Percentiles rank a stretch among this genome's conserved stretches.
Conservation (phyloP, 2,888 invertebrate genomes). For the Dendrolimus houi region DNA sequence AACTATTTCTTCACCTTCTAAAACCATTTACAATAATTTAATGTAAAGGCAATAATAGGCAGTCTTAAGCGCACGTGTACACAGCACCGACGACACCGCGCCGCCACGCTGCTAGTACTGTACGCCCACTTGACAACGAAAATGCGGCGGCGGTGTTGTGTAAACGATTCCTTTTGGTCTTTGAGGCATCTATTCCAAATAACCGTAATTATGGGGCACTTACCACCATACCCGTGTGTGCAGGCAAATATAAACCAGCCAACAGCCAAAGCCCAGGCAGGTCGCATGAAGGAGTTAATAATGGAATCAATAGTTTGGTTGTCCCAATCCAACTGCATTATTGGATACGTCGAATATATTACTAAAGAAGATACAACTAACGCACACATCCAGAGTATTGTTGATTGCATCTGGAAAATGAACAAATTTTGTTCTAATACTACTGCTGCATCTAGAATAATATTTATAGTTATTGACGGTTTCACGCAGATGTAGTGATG, state of each 20-base stretch:
- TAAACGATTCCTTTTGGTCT: no score
- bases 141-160: no score
- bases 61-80: no score
- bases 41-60: no score
- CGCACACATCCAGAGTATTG: constrained; percentile 23
- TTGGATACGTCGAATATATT: constrained; percentile 27
- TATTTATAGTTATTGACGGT: no score
- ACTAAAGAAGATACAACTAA: constrained; percentile 13
- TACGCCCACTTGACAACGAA: no score
- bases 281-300: constrained; percentile 50
- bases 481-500: no score
- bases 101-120: no score
- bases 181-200: no score
- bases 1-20: no score
- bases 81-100: no score
- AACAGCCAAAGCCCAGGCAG: constrained; percentile 56
- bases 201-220: not conserved
- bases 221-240: constrained; percentile 47
- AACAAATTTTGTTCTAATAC: not conserved
- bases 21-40: no score
- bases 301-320: constrained; percentile 39
- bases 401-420: constrained; percentile 21
- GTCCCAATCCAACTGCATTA: constrained; percentile 37
- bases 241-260: constrained; percentile 67
- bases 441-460: not conserved